phyloP scores from a whole-genome alignment of 2,113 vertebrate genomes.

The Morphnarchus princeps region DNA sequence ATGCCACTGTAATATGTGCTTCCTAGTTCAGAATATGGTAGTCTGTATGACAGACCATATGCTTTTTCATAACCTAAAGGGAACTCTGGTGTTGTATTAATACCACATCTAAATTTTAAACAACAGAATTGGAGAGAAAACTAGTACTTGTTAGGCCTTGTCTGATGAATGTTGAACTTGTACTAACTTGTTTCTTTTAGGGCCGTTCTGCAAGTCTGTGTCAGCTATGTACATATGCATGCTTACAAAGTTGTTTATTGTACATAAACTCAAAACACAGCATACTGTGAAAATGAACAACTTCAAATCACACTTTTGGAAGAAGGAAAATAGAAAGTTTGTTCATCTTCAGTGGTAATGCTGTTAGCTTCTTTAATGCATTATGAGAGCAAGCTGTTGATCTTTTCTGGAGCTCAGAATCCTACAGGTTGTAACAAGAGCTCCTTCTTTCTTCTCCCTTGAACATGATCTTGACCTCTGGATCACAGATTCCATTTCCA shows the following conservation, averaged over 20 bases:
- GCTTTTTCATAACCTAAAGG: background rate
- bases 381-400: background rate
- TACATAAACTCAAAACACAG: background rate
- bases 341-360: background rate
- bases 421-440: background rate
- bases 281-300: background rate
- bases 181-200: background rate
- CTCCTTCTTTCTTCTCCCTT: background rate
- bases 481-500: background rate
- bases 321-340: background rate
- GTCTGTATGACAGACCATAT: background rate
- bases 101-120: background rate
- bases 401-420: background rate
- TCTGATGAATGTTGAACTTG: background rate
- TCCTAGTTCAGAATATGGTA: background rate
- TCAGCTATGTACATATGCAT: background rate
- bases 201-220: background rate
- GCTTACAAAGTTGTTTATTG: background rate
- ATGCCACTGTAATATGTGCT: background rate
- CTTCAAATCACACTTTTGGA: background rate
- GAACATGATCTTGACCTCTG: background rate
- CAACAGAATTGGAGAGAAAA: background rate
- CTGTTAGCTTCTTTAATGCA: background rate
- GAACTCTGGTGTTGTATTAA: background rate
- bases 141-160: background rate